A percentile compares a stretch with the other conserved stretches of the same genome.
phyloP scores from a whole-genome alignment of 2,888 invertebrate species.

The Agonum fuliginosum region DNA sequence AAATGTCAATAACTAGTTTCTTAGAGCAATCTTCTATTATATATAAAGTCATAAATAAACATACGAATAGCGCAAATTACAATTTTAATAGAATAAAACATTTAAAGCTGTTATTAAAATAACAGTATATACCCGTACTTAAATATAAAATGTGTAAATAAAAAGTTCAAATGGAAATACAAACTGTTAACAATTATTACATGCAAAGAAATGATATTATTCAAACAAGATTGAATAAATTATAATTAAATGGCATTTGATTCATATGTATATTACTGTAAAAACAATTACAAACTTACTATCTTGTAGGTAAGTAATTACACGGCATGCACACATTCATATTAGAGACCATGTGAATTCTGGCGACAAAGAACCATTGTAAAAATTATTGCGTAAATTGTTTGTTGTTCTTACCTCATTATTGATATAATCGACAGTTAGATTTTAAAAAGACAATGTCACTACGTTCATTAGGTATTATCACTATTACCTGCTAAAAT shows the following conservation, averaged over 20 bases:
- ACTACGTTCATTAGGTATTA: constrained; percentile 37
- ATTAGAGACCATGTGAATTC: constrained; percentile 41
- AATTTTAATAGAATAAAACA: no score
- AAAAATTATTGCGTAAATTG: constrained; percentile 29
- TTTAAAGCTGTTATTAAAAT: not conserved
- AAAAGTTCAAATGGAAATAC: not conserved
- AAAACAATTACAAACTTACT: constrained; percentile 18
- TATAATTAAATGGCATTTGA: constrained; percentile 5
- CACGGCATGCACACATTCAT: constrained; percentile 11
- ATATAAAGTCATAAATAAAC: no score
- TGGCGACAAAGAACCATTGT: constrained; percentile 23
- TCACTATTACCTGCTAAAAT: no score
- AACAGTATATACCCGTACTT: not conserved
- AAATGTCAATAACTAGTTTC: no score
- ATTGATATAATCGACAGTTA: constrained; percentile 49
- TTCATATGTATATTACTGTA: not conserved
- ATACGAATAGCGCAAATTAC: no score
- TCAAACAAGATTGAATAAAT: constrained; percentile 6
- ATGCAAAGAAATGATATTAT: constrained; percentile 1
- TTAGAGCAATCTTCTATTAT: no score
- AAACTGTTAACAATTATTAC: not conserved
- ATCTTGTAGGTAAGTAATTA: constrained; percentile 6
- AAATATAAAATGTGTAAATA: not conserved
- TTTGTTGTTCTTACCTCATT: constrained; percentile 24
- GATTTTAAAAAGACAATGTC: constrained; percentile 38